Percentiles rank a stretch among this genome's conserved stretches.
phyloP scores from a whole-genome alignment of 1,140 invertebrate species.

The Arion vulgaris region DNA sequence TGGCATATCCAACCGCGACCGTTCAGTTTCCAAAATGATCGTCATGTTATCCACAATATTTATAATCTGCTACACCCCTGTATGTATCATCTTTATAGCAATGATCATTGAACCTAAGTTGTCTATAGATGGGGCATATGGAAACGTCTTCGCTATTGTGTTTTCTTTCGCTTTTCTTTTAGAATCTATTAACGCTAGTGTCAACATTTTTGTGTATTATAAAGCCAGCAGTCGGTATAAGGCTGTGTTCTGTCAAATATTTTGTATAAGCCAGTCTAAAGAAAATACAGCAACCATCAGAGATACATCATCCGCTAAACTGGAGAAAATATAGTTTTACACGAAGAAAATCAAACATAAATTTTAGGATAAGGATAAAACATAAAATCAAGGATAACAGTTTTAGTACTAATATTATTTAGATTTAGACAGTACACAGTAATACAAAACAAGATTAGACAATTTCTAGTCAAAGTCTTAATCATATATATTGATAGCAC shows the following conservation, averaged over 20 bases:
- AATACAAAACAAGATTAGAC: too few species aligned
- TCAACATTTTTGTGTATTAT: conserved; percentile 32
- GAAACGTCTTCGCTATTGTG: conserved; percentile 16
- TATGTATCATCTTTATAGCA: conserved; percentile 16
- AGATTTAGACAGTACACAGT: too few species aligned
- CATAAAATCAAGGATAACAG: too few species aligned
- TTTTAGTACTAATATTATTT: too few species aligned
- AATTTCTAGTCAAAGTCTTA: too few species aligned
- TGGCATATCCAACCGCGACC: neutral
- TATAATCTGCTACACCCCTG: conserved; percentile 18
- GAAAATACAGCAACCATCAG: neutral
- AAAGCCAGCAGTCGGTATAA: conserved; percentile 5
- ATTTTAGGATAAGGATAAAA: too few species aligned
- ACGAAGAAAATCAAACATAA: too few species aligned
- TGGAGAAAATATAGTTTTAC: too few species aligned
- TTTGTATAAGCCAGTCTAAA: neutral
- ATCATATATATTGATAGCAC: too few species aligned
- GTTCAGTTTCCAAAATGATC: conserved; percentile 8
- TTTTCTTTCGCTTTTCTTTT: conserved; percentile 21
- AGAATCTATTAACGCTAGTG: conserved; percentile 13
- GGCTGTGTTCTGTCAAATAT: neutral
- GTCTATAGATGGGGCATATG: conserved; percentile 1
- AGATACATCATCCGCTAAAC: neutral
- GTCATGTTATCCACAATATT: conserved; percentile 6
- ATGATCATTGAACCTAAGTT: conserved; percentile 9